Evolutionary conservation across 2,113 vertebrate species (phyloP).

Genomic region (Clarias gariepinus): DNA sequence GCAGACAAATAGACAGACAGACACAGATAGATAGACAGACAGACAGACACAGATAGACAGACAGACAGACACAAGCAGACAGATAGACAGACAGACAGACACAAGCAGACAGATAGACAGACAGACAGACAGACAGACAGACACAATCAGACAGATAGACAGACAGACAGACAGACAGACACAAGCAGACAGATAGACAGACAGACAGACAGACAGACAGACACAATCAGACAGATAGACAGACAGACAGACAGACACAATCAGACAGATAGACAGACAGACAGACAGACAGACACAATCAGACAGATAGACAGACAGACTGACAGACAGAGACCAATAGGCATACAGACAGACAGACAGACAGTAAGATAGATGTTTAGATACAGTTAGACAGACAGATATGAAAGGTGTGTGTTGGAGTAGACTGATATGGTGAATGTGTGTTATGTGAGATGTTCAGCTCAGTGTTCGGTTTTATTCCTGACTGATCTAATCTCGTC

Average conservation of each 20-base stretch:
- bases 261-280: conserved; percentile 6
- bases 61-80: conserved; percentile 25
- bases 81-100: conserved; percentile 26
- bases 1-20: not conserved
- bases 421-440: not conserved
- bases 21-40: too few species aligned
- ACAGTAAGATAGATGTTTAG: not conserved
- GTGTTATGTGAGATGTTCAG: not conserved
- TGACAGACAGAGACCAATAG: not conserved
- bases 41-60: too few species aligned
- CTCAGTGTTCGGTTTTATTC: not conserved
- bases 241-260: conserved; percentile 9
- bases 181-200: conserved; percentile 16
- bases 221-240: conserved; percentile 3
- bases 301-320: too few species aligned
- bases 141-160: conserved; percentile 13
- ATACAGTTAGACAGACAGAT: conserved; percentile 11
- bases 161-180: conserved; percentile 14
- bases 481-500: not conserved
- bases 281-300: conserved; percentile 10
- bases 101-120: too few species aligned
- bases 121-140: conserved; percentile 1
- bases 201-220: conserved; percentile 1
- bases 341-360: not conserved
- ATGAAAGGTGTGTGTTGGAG: not conserved